Percentiles rank a stretch among this genome's conserved stretches.
These are phyloP conservation scores for Mimachlamys varia DNA, from an alignment of 2,888 invertebrate genomes.

Conservation along the genomic window DNA sequence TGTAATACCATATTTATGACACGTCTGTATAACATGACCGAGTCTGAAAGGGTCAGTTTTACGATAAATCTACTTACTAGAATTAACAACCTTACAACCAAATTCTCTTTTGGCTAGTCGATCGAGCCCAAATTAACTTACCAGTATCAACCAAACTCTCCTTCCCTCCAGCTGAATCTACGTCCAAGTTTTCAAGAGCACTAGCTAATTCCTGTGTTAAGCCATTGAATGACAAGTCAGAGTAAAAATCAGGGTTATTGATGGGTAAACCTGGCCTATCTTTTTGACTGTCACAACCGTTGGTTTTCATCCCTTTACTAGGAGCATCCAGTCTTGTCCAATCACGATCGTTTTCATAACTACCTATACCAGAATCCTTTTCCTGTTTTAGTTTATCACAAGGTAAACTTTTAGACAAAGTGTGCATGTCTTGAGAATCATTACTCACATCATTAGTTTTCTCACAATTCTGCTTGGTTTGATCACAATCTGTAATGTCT, in stretches of 20 bases:
- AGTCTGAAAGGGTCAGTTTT: too few species aligned
- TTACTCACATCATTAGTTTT: conserved; percentile 37
- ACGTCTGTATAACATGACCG: too few species aligned
- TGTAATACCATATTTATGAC: too few species aligned
- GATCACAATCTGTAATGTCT: not conserved
- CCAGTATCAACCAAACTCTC: not conserved
- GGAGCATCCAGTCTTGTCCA: conserved; percentile 50
- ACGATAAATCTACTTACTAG: too few species aligned
- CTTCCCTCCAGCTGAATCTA: conserved; percentile 50
- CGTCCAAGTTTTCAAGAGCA: conserved; percentile 72
- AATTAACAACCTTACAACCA: too few species aligned
- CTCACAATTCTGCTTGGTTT: conserved; percentile 35
- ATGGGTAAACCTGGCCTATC: conserved; percentile 38
- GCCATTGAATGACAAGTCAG: conserved; percentile 75
- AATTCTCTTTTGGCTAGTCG: too few species aligned
- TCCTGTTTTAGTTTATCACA: conserved; percentile 23
- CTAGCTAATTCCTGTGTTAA: conserved; percentile 76
- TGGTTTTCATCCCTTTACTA: conserved; percentile 24
- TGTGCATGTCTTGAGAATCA: conserved; percentile 6
- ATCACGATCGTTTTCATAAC: conserved; percentile 47
- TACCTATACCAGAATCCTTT: conserved; percentile 46
- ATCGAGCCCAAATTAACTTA: too few species aligned
- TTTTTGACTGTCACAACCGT: conserved; percentile 14
- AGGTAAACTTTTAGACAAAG: conserved; percentile 20
- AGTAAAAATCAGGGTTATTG: conserved; percentile 74